These are phyloP conservation scores for Neoaliturus tenellus DNA, from an alignment of 2,888 invertebrate genomes.

Conservation along the genomic window DNA sequence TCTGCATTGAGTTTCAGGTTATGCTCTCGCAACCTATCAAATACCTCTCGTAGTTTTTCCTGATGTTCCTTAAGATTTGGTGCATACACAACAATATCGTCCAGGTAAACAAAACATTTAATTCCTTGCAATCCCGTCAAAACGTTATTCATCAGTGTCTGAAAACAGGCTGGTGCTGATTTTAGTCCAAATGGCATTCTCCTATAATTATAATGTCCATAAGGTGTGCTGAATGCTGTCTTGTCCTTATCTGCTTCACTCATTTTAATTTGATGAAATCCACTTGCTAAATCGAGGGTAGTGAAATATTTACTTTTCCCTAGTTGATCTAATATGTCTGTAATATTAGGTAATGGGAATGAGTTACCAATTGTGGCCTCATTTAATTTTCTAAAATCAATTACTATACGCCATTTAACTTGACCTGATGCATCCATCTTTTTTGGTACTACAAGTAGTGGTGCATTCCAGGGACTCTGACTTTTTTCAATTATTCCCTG, in stretches of 20 bases:
- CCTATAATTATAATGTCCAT: constrained; percentile 67
- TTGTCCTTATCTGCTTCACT: constrained; percentile 66
- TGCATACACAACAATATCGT: constrained; percentile 47
- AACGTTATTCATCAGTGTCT: constrained; percentile 67
- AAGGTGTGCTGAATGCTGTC: constrained; percentile 68
- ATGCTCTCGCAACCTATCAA: constrained; percentile 17
- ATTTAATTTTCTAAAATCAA: constrained; percentile 45
- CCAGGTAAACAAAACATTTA: constrained; percentile 39
- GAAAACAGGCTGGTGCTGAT: constrained; percentile 68
- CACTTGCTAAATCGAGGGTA: constrained; percentile 45
- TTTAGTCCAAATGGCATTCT: constrained; percentile 69
- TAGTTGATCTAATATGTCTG: constrained; percentile 27
- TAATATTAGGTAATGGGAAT: constrained; percentile 43
- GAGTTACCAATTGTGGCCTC: constrained; percentile 16
- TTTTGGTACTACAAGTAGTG: constrained; percentile 29
- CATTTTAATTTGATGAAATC: constrained; percentile 68
- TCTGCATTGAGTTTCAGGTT: neutral
- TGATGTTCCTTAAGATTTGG: constrained; percentile 31
- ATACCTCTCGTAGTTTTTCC: constrained; percentile 26
- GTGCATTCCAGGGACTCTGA: constrained; percentile 21
- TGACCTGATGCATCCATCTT: neutral
- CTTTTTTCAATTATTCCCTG: constrained; percentile 11
- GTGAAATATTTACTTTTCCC: constrained; percentile 38
- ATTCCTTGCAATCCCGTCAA: constrained; percentile 63
- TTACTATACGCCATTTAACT: constrained; percentile 18